Evolutionary conservation across 1,140 invertebrate species (phyloP).

Genomic region (Drosophila bocki): DNA sequence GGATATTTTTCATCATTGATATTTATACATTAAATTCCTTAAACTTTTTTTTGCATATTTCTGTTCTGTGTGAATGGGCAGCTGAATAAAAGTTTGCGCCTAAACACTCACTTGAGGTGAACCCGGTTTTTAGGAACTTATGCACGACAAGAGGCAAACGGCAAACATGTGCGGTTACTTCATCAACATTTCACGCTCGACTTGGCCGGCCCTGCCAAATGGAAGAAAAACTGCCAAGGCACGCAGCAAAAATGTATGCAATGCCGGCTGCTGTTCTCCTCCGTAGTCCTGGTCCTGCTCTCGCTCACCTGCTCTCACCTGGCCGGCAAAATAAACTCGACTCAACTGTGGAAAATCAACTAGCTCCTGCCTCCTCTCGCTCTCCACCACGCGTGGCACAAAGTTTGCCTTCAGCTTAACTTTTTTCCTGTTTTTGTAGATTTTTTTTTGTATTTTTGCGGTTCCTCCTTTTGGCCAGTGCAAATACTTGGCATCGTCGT

Average conservation of each 20-base stretch:
- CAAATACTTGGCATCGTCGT: constrained; percentile 66
- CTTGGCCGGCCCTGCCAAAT: constrained; percentile 52
- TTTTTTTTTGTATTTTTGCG: constrained; percentile 26
- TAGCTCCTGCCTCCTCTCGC: constrained; percentile 37
- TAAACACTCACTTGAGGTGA: constrained; percentile 66
- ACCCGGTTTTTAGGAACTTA: constrained; percentile 36
- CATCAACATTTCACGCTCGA: constrained; percentile 81
- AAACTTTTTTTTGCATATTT: neutral
- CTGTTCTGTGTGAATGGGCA: neutral
- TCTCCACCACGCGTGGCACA: constrained; percentile 50
- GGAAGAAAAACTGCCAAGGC: constrained; percentile 54
- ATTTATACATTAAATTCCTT: neutral
- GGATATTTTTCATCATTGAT: neutral
- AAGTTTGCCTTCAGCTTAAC: constrained; percentile 71
- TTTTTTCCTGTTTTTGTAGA: constrained; percentile 4
- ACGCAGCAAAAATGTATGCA: constrained; percentile 78
- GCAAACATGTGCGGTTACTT: constrained; percentile 75
- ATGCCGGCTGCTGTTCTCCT: constrained; percentile 34
- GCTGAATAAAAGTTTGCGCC: constrained; percentile 59
- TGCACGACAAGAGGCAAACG: constrained; percentile 40
- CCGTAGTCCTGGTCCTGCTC: neutral
- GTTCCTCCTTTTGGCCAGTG: constrained; percentile 38
- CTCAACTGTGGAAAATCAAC: constrained; percentile 81
- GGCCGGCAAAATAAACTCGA: constrained; percentile 78
- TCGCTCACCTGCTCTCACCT: constrained; percentile 51